A percentile compares a stretch with the other conserved stretches of the same genome.
Evolutionary conservation across 2,888 invertebrate species (phyloP).

Genomic region (Leuctra nigra): DNA sequence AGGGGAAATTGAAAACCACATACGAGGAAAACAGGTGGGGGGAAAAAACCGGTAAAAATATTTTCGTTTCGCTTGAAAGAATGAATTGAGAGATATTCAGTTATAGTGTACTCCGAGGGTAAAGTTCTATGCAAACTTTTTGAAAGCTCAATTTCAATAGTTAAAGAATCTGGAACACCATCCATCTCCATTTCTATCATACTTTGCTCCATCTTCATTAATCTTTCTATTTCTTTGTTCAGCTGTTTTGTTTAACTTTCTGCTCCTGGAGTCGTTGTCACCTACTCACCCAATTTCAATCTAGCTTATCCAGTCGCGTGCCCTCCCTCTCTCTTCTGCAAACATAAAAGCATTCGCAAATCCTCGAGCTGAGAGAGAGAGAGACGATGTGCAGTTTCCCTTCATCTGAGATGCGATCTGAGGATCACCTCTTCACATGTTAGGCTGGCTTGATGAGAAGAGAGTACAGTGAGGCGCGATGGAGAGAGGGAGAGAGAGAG

Average conservation of each 20-base stretch:
- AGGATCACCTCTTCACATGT: too few species aligned
- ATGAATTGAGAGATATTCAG: too few species aligned
- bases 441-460: too few species aligned
- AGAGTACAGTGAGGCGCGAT: too few species aligned
- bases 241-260: constrained; percentile 1
- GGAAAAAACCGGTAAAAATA: too few species aligned
- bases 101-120: too few species aligned
- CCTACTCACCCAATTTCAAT: neutral
- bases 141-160: too few species aligned
- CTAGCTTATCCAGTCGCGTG: neutral
- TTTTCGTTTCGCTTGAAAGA: too few species aligned
- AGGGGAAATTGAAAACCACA: constrained; percentile 8
- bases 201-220: constrained; percentile 5
- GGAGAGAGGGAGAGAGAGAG: constrained; percentile 17
- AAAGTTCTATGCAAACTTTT: too few species aligned
- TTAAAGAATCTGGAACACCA: neutral
- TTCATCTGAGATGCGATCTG: too few species aligned
- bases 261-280: neutral
- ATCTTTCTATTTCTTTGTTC: constrained; percentile 2
- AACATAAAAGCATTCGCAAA: neutral
- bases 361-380: too few species aligned
- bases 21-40: neutral
- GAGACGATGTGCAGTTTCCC: too few species aligned
- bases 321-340: neutral
- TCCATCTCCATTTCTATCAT: neutral